Percentiles rank a stretch among this genome's conserved stretches.
Conservation (phyloP, 2,888 invertebrate genomes). For the Fragum sueziense region DNA sequence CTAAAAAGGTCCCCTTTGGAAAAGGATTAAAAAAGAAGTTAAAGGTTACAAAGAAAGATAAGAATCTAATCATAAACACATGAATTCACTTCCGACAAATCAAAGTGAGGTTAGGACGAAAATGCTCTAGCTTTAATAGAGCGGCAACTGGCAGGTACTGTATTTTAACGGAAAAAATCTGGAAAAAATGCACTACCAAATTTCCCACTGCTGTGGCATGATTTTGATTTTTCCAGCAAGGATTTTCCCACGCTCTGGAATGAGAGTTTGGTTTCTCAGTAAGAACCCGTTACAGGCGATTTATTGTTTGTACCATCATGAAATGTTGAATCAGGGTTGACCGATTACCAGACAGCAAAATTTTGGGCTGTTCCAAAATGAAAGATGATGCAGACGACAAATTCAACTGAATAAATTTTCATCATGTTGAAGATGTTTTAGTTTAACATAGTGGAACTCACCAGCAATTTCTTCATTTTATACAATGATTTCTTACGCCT, state of each 20-base stretch:
- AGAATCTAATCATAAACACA: neutral
- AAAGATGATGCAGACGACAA: too few species aligned
- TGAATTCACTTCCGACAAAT: neutral
- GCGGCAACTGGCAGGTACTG: neutral
- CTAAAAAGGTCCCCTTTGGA: too few species aligned
- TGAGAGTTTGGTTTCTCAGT: neutral
- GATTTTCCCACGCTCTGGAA: conserved; percentile 1
- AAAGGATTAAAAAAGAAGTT: neutral
- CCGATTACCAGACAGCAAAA: too few species aligned
- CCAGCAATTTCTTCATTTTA: too few species aligned
- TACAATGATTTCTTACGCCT: too few species aligned
- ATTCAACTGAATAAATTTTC: too few species aligned
- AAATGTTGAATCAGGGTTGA: too few species aligned
- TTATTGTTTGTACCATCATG: conserved; percentile 10
- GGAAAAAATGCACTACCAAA: neutral
- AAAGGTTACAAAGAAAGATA: neutral
- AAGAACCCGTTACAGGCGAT: neutral
- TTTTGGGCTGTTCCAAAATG: too few species aligned
- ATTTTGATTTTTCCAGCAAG: neutral
- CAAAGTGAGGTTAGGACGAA: neutral
- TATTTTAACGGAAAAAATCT: neutral
- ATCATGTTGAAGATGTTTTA: too few species aligned
- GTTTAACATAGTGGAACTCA: too few species aligned
- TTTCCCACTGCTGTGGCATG: conserved; percentile 1
- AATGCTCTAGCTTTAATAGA: neutral